These are phyloP conservation scores for Pseudococcus jackbeardsleyi DNA, from an alignment of 2,888 invertebrate genomes.

Conservation along the genomic window DNA sequence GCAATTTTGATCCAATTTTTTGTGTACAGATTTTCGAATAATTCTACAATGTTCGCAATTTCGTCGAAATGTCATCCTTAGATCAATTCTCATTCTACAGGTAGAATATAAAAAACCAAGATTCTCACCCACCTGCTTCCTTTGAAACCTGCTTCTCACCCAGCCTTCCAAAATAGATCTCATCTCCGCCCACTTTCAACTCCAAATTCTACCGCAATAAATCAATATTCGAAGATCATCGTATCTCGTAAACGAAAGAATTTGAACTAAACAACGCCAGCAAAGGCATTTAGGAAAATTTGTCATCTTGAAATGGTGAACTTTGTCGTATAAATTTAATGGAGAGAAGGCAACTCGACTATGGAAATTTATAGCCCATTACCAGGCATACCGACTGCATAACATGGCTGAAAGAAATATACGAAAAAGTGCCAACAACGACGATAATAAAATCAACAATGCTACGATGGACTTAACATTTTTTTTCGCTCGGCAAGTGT, in stretches of 20 bases:
- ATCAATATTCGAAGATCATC: background rate
- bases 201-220: background rate
- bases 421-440: slow-evolving; percentile 35
- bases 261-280: too few species aligned
- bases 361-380: slow-evolving; percentile 17
- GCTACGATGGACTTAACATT: slow-evolving; percentile 21
- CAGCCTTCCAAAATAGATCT: too few species aligned
- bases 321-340: slow-evolving; percentile 22
- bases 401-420: slow-evolving; percentile 27
- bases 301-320: background rate
- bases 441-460: slow-evolving; percentile 32
- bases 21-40: too few species aligned
- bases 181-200: too few species aligned
- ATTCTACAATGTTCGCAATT: too few species aligned
- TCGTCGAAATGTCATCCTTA: too few species aligned
- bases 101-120: too few species aligned
- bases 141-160: too few species aligned
- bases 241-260: background rate
- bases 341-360: slow-evolving; percentile 22
- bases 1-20: too few species aligned
- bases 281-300: background rate
- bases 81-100: too few species aligned
- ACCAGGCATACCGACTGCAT: slow-evolving; percentile 12
- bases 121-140: too few species aligned
- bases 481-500: background rate